Conservation (phyloP, 2,113 vertebrate species). For the Mesoclemmys tuberculata region DNA sequence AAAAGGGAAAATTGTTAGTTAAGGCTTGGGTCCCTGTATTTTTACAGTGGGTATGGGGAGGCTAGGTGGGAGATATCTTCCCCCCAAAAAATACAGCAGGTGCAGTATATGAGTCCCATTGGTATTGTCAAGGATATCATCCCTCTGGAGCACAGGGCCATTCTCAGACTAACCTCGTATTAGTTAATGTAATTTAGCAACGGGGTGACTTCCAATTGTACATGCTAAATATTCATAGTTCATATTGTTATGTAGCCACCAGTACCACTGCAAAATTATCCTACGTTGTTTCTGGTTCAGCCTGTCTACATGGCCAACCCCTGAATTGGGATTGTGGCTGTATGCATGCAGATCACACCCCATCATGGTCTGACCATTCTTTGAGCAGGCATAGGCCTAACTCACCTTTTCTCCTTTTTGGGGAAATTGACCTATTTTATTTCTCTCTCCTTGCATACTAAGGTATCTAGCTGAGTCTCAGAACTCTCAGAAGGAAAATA, state of each 20-base stretch:
- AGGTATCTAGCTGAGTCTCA: neutral
- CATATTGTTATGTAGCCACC: neutral
- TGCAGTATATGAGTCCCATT: neutral
- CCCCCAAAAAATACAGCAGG: neutral
- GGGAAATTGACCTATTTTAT: neutral
- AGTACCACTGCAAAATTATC: neutral
- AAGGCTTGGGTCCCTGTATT: neutral
- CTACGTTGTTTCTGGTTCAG: neutral
- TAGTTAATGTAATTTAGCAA: conserved; percentile 12
- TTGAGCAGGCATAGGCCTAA: neutral
- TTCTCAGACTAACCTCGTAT: neutral
- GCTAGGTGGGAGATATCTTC: neutral
- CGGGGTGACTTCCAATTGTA: neutral
- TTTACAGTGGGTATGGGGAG: neutral
- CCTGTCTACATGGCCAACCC: neutral
- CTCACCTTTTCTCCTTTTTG: neutral
- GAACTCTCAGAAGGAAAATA: neutral
- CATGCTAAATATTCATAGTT: neutral
- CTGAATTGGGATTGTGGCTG: neutral
- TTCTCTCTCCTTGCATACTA: neutral
- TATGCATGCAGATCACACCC: neutral
- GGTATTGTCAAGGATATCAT: neutral
- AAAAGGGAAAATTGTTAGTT: accelerated
- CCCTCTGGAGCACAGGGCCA: conserved; percentile 44
- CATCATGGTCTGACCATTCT: neutral